Percentiles rank a stretch among this genome's conserved stretches.
These are phyloP conservation scores for Cirrhinus molitorella DNA, from an alignment of 2,797 vertebrate genomes.

Conservation along the genomic window DNA sequence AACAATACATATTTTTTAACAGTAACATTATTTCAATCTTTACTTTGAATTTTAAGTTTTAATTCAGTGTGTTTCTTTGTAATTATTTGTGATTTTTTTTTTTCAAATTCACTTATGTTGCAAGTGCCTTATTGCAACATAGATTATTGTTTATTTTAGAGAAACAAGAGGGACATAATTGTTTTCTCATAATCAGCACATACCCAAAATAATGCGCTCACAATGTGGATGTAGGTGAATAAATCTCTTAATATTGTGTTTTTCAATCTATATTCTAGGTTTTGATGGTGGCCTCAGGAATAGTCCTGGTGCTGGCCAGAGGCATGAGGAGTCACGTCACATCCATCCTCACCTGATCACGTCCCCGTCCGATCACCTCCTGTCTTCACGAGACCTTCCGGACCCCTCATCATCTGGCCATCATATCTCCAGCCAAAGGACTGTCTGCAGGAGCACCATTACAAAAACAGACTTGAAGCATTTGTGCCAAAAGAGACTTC, in stretches of 20 bases:
- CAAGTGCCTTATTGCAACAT: background rate
- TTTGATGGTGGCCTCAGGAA: conserved; percentile 72
- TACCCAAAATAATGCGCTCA: background rate
- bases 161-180: background rate
- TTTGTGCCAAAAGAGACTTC: conserved; percentile 51
- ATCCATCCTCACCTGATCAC: conserved; percentile 39
- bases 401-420: conserved; percentile 29
- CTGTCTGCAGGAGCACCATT: conserved; percentile 7
- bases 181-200: background rate
- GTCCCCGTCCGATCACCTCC: conserved; percentile 42
- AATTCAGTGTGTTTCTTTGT: background rate
- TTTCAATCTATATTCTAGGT: background rate
- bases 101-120: background rate
- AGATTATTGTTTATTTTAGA: background rate
- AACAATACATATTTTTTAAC: no score
- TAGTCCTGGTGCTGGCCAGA: conserved; percentile 56
- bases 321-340: conserved; percentile 49
- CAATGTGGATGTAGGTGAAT: background rate
- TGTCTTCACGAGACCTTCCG: background rate
- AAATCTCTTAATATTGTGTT: background rate
- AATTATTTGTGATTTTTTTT: no score
- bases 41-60: background rate
- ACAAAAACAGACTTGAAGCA: conserved; percentile 42
- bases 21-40: background rate
- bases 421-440: conserved; percentile 33